Evolutionary conservation across 2,113 vertebrate species (phyloP).

Genomic region (Oryzias celebensis): DNA sequence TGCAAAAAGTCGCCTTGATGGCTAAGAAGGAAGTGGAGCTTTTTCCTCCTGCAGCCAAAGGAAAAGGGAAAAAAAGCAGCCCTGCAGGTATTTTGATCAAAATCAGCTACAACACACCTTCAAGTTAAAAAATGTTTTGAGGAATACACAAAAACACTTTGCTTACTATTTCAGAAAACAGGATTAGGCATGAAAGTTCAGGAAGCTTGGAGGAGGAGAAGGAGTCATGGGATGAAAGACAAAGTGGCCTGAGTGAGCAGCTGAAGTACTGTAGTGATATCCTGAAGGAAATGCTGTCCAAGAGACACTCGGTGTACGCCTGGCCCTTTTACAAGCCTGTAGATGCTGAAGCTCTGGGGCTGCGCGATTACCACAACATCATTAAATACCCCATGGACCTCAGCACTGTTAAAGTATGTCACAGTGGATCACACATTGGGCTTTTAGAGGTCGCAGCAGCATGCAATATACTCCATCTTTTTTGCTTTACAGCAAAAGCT

Average conservation of each 20-base stretch:
- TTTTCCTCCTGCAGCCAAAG: constrained; percentile 82
- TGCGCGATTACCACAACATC: constrained; percentile 95
- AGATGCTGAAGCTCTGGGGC: constrained; percentile 88
- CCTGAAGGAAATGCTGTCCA: constrained; percentile 93
- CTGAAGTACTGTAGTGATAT: constrained; percentile 89
- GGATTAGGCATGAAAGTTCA: constrained; percentile 79
- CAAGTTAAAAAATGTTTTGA: no score
- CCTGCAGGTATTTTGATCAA: constrained; percentile 72
- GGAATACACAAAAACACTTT: constrained; percentile 60
- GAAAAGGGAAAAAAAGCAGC: constrained; percentile 82
- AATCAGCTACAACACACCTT: no score
- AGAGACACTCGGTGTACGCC: constrained; percentile 88
- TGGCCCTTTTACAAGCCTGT: constrained; percentile 98
- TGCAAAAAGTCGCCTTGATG: constrained; percentile 94
- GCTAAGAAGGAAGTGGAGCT: constrained; percentile 89
- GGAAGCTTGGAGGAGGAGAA: constrained; percentile 83
- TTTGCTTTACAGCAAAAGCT: constrained; percentile 85
- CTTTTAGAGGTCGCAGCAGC: no score
- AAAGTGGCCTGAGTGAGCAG: constrained; percentile 81
- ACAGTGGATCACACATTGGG: neutral
- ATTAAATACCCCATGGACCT: constrained; percentile 99
- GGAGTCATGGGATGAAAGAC: constrained; percentile 76
- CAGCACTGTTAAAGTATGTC: constrained; percentile 88
- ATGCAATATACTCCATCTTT: neutral
- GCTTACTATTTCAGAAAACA: constrained; percentile 80